These are phyloP conservation scores for Tupaia chinensis DNA, from an alignment of 2,113 vertebrate species.

Conservation along the genomic window DNA sequence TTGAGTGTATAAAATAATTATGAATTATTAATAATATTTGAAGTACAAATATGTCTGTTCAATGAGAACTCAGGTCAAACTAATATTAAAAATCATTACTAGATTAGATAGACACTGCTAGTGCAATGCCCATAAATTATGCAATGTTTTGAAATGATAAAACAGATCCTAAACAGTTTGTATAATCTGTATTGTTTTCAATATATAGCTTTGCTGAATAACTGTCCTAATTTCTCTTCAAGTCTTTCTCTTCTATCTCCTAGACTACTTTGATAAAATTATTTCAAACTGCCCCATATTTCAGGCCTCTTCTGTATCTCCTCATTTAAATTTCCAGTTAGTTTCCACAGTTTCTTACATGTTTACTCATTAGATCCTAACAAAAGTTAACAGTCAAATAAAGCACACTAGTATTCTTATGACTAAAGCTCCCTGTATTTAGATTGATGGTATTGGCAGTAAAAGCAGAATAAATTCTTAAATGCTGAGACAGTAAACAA, in stretches of 20 bases:
- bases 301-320: not conserved
- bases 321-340: constrained; percentile 28
- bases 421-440: constrained; percentile 60
- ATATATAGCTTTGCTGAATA: not conserved
- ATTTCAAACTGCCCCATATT: constrained; percentile 41
- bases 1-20: constrained; percentile 36
- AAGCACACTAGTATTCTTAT: constrained; percentile 52
- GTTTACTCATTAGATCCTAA: constrained; percentile 53
- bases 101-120: constrained; percentile 34
- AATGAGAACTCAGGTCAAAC: constrained; percentile 39
- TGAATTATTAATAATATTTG: not conserved
- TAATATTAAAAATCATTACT: constrained; percentile 22
- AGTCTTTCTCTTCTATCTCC: not conserved
- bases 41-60: not conserved
- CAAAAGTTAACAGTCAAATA: constrained; percentile 57
- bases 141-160: constrained; percentile 36
- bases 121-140: not conserved
- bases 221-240: constrained; percentile 19
- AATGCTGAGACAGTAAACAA: constrained; percentile 47
- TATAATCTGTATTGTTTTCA: not conserved
- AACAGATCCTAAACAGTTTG: constrained; percentile 15
- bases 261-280: constrained; percentile 8
- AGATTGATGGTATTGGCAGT: constrained; percentile 35
- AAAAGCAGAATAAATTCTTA: constrained; percentile 45
- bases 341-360: constrained; percentile 35